These are phyloP conservation scores for Phymastichus coffea DNA, from an alignment of 1,140 invertebrate species.

Conservation along the genomic window DNA sequence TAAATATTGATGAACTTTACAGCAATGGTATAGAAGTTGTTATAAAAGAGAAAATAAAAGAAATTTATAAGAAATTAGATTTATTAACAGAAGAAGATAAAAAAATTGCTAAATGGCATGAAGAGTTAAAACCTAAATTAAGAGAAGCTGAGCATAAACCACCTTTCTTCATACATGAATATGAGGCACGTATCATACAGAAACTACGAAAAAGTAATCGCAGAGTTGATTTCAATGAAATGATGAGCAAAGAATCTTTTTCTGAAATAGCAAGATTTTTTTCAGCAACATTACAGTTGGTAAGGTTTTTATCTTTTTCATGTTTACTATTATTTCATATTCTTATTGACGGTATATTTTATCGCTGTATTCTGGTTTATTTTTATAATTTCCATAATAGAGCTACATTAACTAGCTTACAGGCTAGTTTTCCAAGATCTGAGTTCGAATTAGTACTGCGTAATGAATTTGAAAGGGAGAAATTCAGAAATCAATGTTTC, in stretches of 20 bases:
- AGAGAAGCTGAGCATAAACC: constrained; percentile 36
- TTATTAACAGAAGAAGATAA: constrained; percentile 36
- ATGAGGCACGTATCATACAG: constrained; percentile 37
- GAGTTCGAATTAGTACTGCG: too few species aligned
- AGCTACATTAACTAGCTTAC: too few species aligned
- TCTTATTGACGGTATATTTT: not conserved
- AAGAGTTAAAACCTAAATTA: constrained; percentile 41
- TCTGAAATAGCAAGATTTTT: constrained; percentile 46
- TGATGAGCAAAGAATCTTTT: constrained; percentile 34
- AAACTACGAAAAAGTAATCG: constrained; percentile 30
- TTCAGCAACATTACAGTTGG: constrained; percentile 46
- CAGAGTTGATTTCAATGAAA: constrained; percentile 34
- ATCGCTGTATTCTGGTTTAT: not conserved
- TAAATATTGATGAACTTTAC: not conserved
- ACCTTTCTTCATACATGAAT: constrained; percentile 43
- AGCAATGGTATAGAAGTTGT: constrained; percentile 33
- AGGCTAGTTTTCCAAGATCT: too few species aligned
- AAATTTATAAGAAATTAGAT: constrained; percentile 36
- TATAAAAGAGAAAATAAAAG: constrained; percentile 35
- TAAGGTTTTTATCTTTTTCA: constrained; percentile 29
- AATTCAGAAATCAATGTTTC: too few species aligned
- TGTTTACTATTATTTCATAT: not conserved
- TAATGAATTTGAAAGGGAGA: too few species aligned
- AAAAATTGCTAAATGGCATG: constrained; percentile 44
- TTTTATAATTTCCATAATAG: not conserved